Conservation (phyloP, 2,888 invertebrate genomes). For the Boloria euphrosyne region DNA sequence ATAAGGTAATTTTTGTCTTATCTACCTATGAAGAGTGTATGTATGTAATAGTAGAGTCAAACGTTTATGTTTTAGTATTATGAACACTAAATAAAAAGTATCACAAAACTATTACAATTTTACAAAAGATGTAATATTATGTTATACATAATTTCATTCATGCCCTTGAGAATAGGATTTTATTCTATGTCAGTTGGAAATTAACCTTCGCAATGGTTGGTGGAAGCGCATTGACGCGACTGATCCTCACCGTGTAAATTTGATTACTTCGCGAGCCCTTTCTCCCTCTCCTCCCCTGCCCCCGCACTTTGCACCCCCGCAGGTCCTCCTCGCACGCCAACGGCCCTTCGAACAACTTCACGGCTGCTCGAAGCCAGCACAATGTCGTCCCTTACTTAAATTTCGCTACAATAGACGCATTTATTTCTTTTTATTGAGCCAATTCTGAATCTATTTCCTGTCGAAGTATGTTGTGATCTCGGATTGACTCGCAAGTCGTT, state of each 20-base stretch:
- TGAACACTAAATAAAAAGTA: too few relatives aligned
- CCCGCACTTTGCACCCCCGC: background rate
- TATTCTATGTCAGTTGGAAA: background rate
- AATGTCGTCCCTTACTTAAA: slow-evolving; percentile 4
- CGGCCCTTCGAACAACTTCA: background rate
- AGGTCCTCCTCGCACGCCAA: background rate
- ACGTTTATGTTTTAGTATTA: too few relatives aligned
- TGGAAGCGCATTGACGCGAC: background rate
- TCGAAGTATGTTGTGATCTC: too few relatives aligned
- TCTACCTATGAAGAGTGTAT: too few relatives aligned
- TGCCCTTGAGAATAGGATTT: background rate
- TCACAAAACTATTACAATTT: background rate
- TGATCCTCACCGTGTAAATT: slow-evolving; percentile 2
- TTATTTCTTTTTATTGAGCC: background rate
- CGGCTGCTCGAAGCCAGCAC: background rate
- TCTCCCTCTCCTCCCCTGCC: background rate
- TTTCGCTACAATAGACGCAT: background rate
- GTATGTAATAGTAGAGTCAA: too few relatives aligned
- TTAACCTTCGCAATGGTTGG: background rate
- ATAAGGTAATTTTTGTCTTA: too few relatives aligned
- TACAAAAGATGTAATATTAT: background rate
- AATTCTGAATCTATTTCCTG: background rate
- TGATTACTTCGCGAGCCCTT: slow-evolving; percentile 1
- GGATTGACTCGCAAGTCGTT: too few relatives aligned
- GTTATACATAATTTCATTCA: background rate